Conservation (phyloP, 2,113 vertebrate genomes). For the Rattus norvegicus region GRCr8 NC_086033.1:66043001-66043500, state of each 20-base stretch:
- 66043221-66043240: neutral
- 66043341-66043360: neutral
- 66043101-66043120: neutral
- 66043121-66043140: neutral
- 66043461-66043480: conserved; percentile 60
- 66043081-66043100: neutral
- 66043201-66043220: neutral
- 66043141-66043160: neutral
- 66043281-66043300: neutral
- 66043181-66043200: neutral
- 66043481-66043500: neutral
- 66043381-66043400: neutral
- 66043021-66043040: neutral
- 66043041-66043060: neutral
- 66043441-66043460: neutral
- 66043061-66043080: neutral
- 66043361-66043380: neutral
- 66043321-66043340: neutral
- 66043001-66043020: neutral
- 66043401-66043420: neutral
- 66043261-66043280: neutral
- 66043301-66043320: neutral
- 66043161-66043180: neutral
- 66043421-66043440: conserved; percentile 39
- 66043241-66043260: neutral